phyloP scores from a whole-genome alignment of 2,888 invertebrate species.

The Phalangium opilio region DNA sequence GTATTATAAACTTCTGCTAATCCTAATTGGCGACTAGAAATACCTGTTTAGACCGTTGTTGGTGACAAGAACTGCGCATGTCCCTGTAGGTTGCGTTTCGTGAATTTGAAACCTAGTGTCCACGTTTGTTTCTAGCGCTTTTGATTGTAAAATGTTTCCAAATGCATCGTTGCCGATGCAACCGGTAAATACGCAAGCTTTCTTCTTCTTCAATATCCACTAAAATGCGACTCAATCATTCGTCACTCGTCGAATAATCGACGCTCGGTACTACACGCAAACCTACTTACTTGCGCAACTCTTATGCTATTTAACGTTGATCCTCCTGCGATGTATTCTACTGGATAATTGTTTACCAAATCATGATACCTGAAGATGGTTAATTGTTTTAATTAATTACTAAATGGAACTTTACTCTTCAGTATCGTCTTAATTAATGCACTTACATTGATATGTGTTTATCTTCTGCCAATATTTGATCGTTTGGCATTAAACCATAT shows the following conservation, averaged over 20 bases:
- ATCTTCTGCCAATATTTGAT: conserved; percentile 84
- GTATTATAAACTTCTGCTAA: no score
- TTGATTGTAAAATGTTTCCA: conserved; percentile 63
- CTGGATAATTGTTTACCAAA: conserved; percentile 53
- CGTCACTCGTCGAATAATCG: no score
- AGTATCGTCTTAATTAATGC: not conserved
- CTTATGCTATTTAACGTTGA: conserved; percentile 85
- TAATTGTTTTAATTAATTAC: no score
- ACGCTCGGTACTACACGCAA: no score
- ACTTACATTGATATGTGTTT: conserved; percentile 65
- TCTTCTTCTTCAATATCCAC: conserved; percentile 73
- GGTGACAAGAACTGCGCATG: conserved; percentile 88
- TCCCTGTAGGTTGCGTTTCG: conserved; percentile 65
- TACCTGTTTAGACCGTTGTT: conserved; percentile 35
- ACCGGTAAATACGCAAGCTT: conserved; percentile 74
- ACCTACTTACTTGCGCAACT: conserved; percentile 59
- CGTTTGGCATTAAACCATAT: conserved; percentile 60
- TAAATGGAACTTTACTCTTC: conserved; percentile 3
- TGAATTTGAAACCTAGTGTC: conserved; percentile 54
- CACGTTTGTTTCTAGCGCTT: conserved; percentile 66
- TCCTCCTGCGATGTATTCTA: conserved; percentile 88
- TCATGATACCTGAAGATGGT: conserved; percentile 61
- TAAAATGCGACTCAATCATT: no score
- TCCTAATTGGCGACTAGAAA: no score
- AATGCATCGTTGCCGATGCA: conserved; percentile 84